Evolutionary conservation across 1,140 invertebrate genomes (phyloP).

Genomic region (Leptinotarsa defecta): DNA sequence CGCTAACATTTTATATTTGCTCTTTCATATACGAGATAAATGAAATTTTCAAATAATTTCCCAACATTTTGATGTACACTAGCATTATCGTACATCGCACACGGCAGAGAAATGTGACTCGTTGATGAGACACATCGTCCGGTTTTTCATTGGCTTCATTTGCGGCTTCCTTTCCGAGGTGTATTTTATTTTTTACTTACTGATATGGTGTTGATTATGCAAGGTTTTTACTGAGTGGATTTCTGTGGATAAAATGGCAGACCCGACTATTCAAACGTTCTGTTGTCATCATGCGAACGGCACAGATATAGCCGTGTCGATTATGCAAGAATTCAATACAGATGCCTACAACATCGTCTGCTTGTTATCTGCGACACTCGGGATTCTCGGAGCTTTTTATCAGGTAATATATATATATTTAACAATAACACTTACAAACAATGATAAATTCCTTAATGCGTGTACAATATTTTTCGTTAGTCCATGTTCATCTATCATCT

Average conservation of each 20-base stretch:
- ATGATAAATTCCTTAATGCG: too few relatives aligned
- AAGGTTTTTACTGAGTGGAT: background rate
- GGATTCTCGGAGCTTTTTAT: constrained; percentile 74
- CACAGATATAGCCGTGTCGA: constrained; percentile 63
- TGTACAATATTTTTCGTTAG: too few relatives aligned
- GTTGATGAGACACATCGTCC: too few relatives aligned
- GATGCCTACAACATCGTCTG: constrained; percentile 74
- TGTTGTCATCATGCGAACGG: constrained; percentile 73
- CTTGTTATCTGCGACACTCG: constrained; percentile 71
- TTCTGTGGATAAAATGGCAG: constrained; percentile 64
- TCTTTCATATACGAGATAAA: background rate
- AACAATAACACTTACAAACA: too few relatives aligned
- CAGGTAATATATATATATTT: constrained; percentile 63
- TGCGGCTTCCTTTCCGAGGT: too few relatives aligned
- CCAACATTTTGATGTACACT: too few relatives aligned
- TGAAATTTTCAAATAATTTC: background rate
- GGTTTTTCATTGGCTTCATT: too few relatives aligned
- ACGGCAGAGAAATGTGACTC: too few relatives aligned
- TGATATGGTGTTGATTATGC: too few relatives aligned
- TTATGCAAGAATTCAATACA: constrained; percentile 72
- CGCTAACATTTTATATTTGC: background rate
- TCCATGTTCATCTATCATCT: too few relatives aligned
- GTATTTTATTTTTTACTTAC: too few relatives aligned
- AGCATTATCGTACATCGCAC: too few relatives aligned
- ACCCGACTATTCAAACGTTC: constrained; percentile 80